phyloP scores from a whole-genome alignment of 2,113 vertebrate genomes.

The Psittacula cyanocephala region DNA sequence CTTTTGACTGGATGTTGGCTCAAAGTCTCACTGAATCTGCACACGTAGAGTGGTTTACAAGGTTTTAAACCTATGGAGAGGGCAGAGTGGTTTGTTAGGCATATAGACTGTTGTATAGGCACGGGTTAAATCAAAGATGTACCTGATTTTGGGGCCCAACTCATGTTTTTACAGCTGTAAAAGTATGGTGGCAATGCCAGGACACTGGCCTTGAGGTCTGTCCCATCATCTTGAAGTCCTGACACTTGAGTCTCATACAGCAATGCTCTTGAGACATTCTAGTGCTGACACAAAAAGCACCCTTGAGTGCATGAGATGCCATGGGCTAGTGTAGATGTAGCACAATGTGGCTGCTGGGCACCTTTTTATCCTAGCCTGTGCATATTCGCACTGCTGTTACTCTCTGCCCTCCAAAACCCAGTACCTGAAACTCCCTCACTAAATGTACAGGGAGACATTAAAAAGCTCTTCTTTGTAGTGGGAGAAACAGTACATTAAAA shows the following conservation, averaged over 20 bases:
- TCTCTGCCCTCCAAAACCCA: background rate
- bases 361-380: background rate
- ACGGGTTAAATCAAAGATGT: background rate
- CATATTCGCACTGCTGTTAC: background rate
- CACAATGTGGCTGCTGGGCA: background rate
- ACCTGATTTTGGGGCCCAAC: background rate
- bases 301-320: background rate
- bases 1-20: background rate
- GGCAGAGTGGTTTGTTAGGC: background rate
- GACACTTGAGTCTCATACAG: background rate
- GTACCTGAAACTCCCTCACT: background rate
- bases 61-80: background rate
- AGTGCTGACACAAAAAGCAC: background rate
- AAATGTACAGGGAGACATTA: background rate
- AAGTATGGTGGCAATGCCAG: background rate
- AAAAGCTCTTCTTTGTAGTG: background rate
- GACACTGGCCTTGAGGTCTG: background rate
- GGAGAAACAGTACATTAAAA: background rate
- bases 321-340: background rate
- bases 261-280: background rate
- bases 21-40: background rate
- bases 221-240: background rate
- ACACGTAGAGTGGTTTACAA: background rate
- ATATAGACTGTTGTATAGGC: accelerated
- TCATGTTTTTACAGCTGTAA: background rate